These are phyloP conservation scores for Ictalurus furcatus DNA, from an alignment of 2,113 vertebrate genomes.

Conservation along the genomic window DNA sequence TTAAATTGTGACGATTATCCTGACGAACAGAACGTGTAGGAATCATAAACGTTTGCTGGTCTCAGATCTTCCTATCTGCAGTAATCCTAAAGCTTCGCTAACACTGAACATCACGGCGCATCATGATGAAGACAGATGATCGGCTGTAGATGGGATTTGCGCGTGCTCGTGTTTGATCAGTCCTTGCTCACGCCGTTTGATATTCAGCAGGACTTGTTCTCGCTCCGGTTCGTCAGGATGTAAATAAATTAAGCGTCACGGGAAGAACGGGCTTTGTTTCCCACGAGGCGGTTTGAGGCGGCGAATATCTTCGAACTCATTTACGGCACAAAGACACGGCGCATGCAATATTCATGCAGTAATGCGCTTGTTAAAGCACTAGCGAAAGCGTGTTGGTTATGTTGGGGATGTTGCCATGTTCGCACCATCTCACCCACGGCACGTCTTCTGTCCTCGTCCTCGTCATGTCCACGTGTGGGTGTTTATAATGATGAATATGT, in stretches of 20 bases:
- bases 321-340: not conserved
- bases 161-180: not conserved
- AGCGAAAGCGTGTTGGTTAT: not conserved
- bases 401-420: not conserved
- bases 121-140: not conserved
- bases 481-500: not conserved
- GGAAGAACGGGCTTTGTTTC: conserved; percentile 8
- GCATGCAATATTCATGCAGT: not conserved
- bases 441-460: not conserved
- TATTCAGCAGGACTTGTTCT: not conserved
- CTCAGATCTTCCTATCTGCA: no score
- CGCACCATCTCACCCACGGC: not conserved
- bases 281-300: not conserved
- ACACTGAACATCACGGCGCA: not conserved
- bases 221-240: not conserved
- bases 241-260: not conserved
- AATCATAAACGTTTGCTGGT: no score
- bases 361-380: not conserved
- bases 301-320: not conserved
- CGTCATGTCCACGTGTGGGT: not conserved
- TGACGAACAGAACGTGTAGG: no score
- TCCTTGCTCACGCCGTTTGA: not conserved
- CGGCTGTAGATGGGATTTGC: not conserved
- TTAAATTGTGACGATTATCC: no score
- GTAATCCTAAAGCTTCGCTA: not conserved